Evolutionary conservation across 2,888 invertebrate species (phyloP), one percentile per base, ranked within the genome.

Genomic region (Agrochola litura): DNA sequence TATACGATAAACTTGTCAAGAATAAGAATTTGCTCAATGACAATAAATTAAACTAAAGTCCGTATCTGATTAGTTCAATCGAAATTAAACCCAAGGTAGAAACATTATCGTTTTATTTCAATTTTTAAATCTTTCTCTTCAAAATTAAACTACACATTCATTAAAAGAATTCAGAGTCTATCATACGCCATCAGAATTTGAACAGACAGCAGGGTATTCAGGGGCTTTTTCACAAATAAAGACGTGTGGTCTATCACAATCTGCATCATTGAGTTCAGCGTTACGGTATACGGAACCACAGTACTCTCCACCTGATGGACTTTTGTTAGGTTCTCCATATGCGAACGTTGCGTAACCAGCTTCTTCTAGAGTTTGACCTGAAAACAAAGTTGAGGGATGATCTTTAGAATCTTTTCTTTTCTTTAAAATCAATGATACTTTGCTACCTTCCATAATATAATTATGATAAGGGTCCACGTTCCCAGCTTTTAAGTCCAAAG

Each of bases 271-370:
- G 0, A 92, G 77, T n/a, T 83, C 54, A 0, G 88, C 92, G 1
- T 64, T 71, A 3, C 92, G 83, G 79, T 86, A 89, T 5, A 93
- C 83, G 0, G 88, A 86, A 0, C 92, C 92, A 64, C 92, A 94
- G 77, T 41, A 92, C 73, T 93, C 90, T 0, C 90, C 90, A 0
- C 78, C 73, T 0, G 89, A 85, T 0, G 88, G 64, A 79, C 70
- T 58, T 30, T 92, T 91, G 74, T 92, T 90, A 0, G 93, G 93
- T 75, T 93, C 90, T 0, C 89, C 90, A 0, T 41, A 66, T 0
- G 83, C 73, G 84, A 92, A 94, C 19, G 85, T 88, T 56, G 77
- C 75, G 70, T 90, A 94, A 0, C 94, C 94, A 0, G 93, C 93
- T n/a, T 89, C 84, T 2, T 77, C 30, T 0, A 94, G 76, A 0